Evolutionary conservation across 2,113 vertebrate species (phyloP).

Genomic region (Erythrolamprus reginae): DNA sequence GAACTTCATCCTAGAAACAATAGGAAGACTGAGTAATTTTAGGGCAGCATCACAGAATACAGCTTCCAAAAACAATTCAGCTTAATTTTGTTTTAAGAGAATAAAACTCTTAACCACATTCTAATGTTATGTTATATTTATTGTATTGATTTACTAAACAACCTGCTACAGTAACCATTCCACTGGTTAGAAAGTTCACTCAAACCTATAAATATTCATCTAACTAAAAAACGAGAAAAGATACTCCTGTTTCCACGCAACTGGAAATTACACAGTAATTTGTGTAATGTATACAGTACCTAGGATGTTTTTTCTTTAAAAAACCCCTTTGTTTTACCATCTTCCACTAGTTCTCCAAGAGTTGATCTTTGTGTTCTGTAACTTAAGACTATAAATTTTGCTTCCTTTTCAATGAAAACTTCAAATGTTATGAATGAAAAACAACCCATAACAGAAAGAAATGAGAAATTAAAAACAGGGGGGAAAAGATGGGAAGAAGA

Average conservation of each 20-base stretch:
- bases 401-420: constrained; percentile 17
- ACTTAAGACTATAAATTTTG: constrained; percentile 15
- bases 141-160: constrained; percentile 39
- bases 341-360: constrained; percentile 21
- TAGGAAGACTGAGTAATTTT: not conserved
- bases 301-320: constrained; percentile 13
- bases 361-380: constrained; percentile 3
- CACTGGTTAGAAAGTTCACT: constrained; percentile 39
- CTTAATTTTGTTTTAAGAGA: constrained; percentile 29
- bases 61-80: not conserved
- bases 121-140: constrained; percentile 15
- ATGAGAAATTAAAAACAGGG: not conserved
- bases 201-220: constrained; percentile 27
- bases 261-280: not conserved
- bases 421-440: constrained; percentile 26
- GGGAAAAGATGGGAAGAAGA: not conserved
- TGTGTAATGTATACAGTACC: not conserved
- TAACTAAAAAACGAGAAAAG: not conserved
- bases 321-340: not conserved
- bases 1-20: not conserved
- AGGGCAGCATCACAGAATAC: not conserved
- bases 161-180: constrained; percentile 24
- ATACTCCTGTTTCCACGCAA: constrained; percentile 26
- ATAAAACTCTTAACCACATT: not conserved
- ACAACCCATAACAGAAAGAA: not conserved